These are phyloP conservation scores for Ericerus pela DNA, from an alignment of 1,140 invertebrate species.

Conservation along the genomic window DNA sequence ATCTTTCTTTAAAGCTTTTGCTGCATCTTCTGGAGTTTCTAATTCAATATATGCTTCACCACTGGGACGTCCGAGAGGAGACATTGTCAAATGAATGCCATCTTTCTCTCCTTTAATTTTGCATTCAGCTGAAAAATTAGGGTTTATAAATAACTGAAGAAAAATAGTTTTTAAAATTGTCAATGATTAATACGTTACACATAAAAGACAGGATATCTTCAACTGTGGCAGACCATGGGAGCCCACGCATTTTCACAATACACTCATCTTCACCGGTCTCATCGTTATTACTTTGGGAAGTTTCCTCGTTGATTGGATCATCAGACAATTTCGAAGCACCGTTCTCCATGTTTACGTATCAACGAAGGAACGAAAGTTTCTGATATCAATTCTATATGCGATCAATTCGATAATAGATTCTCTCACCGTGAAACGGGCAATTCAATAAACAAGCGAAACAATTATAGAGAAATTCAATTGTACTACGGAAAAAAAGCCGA, in stretches of 20 bases:
- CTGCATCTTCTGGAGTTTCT: conserved; percentile 59
- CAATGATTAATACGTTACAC: conserved; percentile 17
- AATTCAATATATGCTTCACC: conserved; percentile 88
- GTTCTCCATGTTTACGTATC: too few species aligned
- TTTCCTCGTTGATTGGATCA: too few species aligned
- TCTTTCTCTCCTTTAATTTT: conserved; percentile 50
- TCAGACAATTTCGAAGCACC: too few species aligned
- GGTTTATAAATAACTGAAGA: background rate
- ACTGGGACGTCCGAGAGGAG: conserved; percentile 72
- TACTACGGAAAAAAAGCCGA: too few species aligned
- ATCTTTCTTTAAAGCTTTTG: conserved; percentile 65
- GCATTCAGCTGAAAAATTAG: conserved; percentile 35
- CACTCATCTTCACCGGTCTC: conserved; percentile 10
- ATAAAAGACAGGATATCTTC: conserved; percentile 78
- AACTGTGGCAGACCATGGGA: conserved; percentile 83
- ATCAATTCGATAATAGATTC: too few species aligned
- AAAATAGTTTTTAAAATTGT: too few species aligned
- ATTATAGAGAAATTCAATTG: too few species aligned
- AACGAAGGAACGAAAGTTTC: too few species aligned
- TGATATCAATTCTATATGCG: too few species aligned
- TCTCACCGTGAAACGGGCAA: too few species aligned
- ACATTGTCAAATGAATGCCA: conserved; percentile 76
- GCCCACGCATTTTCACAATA: conserved; percentile 39
- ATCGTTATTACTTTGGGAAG: too few species aligned
- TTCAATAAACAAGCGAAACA: too few species aligned